Percentiles rank a stretch among this genome's conserved stretches.
phyloP scores from a whole-genome alignment of 2,888 invertebrate genomes.

The Parochlus steinenii region DNA sequence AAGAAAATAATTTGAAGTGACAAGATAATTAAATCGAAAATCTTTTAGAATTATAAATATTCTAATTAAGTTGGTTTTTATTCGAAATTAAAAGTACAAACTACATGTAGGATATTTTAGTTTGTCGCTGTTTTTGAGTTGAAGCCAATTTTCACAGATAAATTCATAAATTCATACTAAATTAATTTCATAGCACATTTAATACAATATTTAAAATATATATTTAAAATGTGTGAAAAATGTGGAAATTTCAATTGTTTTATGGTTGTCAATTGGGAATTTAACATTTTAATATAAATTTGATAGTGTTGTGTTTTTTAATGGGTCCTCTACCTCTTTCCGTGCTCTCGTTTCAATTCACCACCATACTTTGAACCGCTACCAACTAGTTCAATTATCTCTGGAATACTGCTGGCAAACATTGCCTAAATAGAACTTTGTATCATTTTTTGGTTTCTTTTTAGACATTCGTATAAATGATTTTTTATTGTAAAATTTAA shows the following conservation, averaged over 20 bases:
- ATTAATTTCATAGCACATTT: no score
- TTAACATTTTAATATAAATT: slow-evolving; percentile 7
- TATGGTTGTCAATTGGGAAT: neutral
- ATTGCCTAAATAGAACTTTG: slow-evolving; percentile 71
- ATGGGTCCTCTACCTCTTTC: slow-evolving; percentile 72
- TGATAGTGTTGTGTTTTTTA: neutral
- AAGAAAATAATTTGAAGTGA: no score
- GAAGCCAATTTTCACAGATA: no score
- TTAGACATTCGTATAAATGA: slow-evolving; percentile 1
- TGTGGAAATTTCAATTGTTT: neutral
- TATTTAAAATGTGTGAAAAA: neutral
- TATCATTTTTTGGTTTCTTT: slow-evolving; percentile 13
- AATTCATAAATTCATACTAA: no score
- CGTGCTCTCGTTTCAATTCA: slow-evolving; percentile 97
- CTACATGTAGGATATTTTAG: no score
- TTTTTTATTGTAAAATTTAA: neutral
- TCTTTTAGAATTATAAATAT: no score
- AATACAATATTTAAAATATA: no score
- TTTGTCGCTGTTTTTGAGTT: no score
- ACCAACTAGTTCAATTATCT: slow-evolving; percentile 99
- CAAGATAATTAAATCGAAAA: no score
- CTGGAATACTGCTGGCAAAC: slow-evolving; percentile 99
- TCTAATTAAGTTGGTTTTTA: no score
- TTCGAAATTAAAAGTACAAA: no score
- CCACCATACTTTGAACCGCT: slow-evolving; percentile 99